Percentiles rank a stretch among this genome's conserved stretches.
Conservation (phyloP, 2,888 invertebrate species). For the Apantesis nais region DNA sequence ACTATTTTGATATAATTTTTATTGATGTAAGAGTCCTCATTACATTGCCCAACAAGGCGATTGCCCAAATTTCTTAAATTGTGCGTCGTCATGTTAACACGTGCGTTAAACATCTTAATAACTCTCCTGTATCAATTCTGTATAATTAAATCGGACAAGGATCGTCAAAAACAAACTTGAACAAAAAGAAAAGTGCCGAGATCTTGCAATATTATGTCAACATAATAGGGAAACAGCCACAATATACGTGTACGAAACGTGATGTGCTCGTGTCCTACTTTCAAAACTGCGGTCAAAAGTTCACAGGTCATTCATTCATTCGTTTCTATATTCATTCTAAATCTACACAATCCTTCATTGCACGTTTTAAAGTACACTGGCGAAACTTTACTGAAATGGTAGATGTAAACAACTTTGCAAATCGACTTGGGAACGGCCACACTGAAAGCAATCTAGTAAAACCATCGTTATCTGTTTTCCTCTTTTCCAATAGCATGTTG, state of each 20-base stretch:
- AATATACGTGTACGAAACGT: conserved; percentile 38
- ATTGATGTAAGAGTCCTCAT: not conserved
- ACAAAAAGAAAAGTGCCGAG: not conserved
- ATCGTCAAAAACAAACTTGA: not conserved
- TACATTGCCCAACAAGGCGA: not conserved
- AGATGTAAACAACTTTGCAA: conserved; percentile 14
- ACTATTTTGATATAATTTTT: not conserved
- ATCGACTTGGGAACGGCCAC: not conserved
- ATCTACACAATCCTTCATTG: conserved; percentile 24
- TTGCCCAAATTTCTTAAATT: not conserved
- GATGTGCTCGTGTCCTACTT: conserved; percentile 67
- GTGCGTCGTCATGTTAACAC: not conserved
- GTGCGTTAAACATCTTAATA: not conserved
- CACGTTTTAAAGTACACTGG: conserved; percentile 15
- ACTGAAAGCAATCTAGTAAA: not conserved
- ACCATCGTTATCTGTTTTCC: not conserved
- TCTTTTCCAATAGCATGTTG: not conserved
- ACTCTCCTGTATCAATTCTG: no score
- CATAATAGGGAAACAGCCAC: conserved; percentile 30
- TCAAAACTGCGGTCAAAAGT: conserved; percentile 62
- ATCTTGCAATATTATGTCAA: conserved; percentile 22
- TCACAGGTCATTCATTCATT: conserved; percentile 63
- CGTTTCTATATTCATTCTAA: conserved; percentile 49
- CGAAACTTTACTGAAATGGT: conserved; percentile 17
- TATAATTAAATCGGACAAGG: no score